phyloP scores from a whole-genome alignment of 2,113 vertebrate genomes.

The Puma concolor region DNA sequence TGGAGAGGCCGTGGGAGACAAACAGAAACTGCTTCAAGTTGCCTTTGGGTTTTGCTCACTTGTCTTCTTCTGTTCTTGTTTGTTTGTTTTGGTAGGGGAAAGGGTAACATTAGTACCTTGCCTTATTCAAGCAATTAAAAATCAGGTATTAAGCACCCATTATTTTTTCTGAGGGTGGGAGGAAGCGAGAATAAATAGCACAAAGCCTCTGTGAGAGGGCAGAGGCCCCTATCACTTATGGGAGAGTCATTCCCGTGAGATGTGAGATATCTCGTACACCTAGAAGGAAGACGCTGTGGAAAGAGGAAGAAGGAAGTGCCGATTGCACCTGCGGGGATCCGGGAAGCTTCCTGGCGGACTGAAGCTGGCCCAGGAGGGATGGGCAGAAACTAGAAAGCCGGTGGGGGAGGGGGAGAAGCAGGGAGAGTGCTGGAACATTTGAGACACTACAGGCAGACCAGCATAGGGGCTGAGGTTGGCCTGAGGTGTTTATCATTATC shows the following conservation, averaged over 20 bases:
- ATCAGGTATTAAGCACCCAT: not conserved
- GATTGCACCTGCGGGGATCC: rapidly evolving
- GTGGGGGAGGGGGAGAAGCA: not conserved
- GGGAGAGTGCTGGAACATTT: not conserved
- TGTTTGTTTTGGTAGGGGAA: not conserved
- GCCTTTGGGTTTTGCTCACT: not conserved
- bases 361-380: rapidly evolving
- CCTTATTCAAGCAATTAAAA: not conserved
- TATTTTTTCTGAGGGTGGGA: not conserved
- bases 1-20: not conserved
- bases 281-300: not conserved
- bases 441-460: not conserved
- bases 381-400: not conserved
- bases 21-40: not conserved
- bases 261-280: not conserved
- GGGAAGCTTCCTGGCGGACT: not conserved
- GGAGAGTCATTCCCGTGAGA: not conserved
- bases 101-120: not conserved
- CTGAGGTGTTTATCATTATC: not conserved
- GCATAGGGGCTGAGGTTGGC: not conserved
- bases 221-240: not conserved
- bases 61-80: not conserved
- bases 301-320: no score
- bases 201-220: not conserved
- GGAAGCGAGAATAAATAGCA: not conserved